Evolutionary conservation across 2,888 invertebrate species (phyloP), one percentile per base, ranked within the genome.

Genomic region (Euspilapteryx auroguttella): DNA sequence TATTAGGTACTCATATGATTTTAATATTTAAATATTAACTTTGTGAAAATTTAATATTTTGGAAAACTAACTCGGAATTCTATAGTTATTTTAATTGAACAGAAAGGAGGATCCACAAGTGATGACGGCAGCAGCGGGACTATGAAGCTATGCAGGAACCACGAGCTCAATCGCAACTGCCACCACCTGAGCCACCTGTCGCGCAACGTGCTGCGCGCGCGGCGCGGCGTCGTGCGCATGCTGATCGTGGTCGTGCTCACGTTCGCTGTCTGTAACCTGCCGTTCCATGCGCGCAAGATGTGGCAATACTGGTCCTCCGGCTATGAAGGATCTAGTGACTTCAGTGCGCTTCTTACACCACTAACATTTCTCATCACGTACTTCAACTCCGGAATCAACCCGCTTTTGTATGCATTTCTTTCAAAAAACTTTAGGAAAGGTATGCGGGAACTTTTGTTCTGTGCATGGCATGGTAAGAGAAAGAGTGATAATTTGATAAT

Each of bases 341-440:
- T 89, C 52, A 86, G 87, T 47, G 84, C 85, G 5, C 66, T 89
- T 11, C 78, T 93, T 34, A 91, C 92, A 7, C 93, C 94, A 1
- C 78, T 91, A 34, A 91, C 92, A 13, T 93, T 90, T 61, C 81
- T 94, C 34, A 81, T 92, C 40, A 84, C 93, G 24, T 95, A 93
- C 57, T 84, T 89, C 61, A 94, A 94, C 75, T 93, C 92, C 11
- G 94, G 87, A 26, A 82, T 94, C 36, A 94, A 95, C 65, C 94
- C 94, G 0, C 71, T 94, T 28, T 78, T 95, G 6, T 95, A 94
- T 63, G 94, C 94, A 3, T 90, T 94, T 54, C 75, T 94, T 29
- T 82, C 82, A 3, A 83, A 86, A 35, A 87, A 89, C 48, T 92
- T 92, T 57, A 80, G 90, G 30, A 86, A 86, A 47, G 91, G 91